Conservation (phyloP, 2,888 invertebrate genomes). For the Caenorhabditis parvicauda region DNA sequence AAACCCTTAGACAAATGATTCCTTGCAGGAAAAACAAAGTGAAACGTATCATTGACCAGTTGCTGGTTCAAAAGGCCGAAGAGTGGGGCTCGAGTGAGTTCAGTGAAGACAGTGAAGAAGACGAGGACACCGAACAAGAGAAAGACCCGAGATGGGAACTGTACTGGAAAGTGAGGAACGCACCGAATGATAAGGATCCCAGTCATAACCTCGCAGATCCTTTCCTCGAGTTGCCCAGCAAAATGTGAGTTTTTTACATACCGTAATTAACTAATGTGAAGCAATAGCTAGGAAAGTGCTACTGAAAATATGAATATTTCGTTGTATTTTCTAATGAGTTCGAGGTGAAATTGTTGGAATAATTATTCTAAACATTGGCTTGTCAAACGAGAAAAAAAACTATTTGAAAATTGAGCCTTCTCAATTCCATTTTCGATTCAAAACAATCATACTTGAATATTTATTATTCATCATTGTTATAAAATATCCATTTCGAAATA, state of each 20-base stretch:
- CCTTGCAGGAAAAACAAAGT: conserved; percentile 31
- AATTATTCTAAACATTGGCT: no score
- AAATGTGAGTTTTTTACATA: conserved; percentile 44
- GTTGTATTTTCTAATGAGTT: no score
- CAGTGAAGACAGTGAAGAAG: conserved; percentile 71
- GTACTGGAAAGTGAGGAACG: conserved; percentile 70
- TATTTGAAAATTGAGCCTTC: no score
- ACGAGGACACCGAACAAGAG: conserved; percentile 65
- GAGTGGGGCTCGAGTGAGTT: conserved; percentile 64
- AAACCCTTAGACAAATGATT: not conserved
- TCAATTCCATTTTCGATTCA: no score
- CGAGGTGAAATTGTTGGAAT: no score
- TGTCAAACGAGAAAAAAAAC: no score
- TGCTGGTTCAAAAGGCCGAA: conserved; percentile 42
- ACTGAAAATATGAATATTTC: no score
- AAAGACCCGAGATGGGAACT: conserved; percentile 82
- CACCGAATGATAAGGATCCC: conserved; percentile 47
- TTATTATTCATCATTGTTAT: no score
- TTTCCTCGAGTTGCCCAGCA: conserved; percentile 85
- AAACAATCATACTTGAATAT: no score
- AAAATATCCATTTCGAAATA: no score
- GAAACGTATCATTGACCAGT: conserved; percentile 42
- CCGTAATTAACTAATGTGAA: no score
- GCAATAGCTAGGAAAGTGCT: no score
- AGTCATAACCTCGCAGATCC: conserved; percentile 80